Conservation (phyloP, 2,797 vertebrate species). For the Kryptopterus vitreolus region DNA sequence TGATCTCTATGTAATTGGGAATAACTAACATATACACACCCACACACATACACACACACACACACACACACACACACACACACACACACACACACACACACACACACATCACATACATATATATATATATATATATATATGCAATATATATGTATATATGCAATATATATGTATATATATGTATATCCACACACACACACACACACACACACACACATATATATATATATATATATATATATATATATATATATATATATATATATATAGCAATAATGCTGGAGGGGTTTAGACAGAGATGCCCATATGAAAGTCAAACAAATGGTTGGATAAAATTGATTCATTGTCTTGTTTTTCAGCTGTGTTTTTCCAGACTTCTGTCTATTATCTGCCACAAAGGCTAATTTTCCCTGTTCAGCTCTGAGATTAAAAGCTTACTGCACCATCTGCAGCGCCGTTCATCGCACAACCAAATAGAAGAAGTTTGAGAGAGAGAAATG, state of each 20-base stretch:
- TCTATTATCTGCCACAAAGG: slow-evolving; percentile 64
- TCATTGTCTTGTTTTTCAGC: slow-evolving; percentile 45
- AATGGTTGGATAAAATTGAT: slow-evolving; percentile 48
- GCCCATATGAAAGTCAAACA: slow-evolving; percentile 37
- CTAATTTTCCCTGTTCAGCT: slow-evolving; percentile 62
- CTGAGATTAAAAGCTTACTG: slow-evolving; percentile 68
- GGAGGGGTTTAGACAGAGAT: slow-evolving; percentile 15
- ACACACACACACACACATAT: too few species aligned
- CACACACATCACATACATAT: too few species aligned
- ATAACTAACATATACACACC: not conserved
- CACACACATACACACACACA: too few species aligned
- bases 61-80: too few species aligned
- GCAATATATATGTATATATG: not conserved
- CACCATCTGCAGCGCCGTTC: slow-evolving; percentile 69
- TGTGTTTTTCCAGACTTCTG: slow-evolving; percentile 59
- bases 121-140: too few species aligned
- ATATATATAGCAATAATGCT: slow-evolving; percentile 27
- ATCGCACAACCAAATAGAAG: slow-evolving; percentile 66
- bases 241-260: not conserved
- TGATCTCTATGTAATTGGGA: slow-evolving; percentile 2
- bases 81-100: too few species aligned
- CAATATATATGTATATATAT: slow-evolving; percentile 12
- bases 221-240: not conserved
- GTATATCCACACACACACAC: too few species aligned
- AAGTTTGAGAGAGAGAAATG: slow-evolving; percentile 49